Evolutionary conservation across 2,888 invertebrate genomes (phyloP).

Genomic region (Melanotus villosus): DNA sequence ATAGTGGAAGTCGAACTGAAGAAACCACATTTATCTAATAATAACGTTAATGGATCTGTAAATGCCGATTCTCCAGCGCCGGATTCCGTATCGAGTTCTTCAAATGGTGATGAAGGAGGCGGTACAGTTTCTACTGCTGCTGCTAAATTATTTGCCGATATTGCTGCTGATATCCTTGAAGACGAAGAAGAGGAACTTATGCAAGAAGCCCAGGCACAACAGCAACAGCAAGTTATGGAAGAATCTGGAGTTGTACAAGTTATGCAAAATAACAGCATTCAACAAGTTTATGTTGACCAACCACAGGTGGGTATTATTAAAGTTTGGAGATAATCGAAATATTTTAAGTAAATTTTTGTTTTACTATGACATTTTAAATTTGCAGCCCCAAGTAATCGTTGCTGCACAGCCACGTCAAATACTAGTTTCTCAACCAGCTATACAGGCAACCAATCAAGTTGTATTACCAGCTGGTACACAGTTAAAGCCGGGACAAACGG

Average conservation of each 20-base stretch:
- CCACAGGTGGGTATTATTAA: slow-evolving; percentile 55
- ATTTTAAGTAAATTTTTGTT: neutral
- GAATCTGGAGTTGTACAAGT: slow-evolving; percentile 52
- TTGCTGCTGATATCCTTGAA: slow-evolving; percentile 87
- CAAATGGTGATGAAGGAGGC: slow-evolving; percentile 68
- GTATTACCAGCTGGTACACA: slow-evolving; percentile 60
- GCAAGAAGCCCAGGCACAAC: slow-evolving; percentile 64
- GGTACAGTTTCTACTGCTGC: slow-evolving; percentile 85
- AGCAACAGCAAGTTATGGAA: slow-evolving; percentile 33
- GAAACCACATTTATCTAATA: slow-evolving; percentile 61
- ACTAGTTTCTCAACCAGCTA: slow-evolving; percentile 67
- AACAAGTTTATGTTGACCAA: slow-evolving; percentile 65
- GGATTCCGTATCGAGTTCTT: slow-evolving; percentile 68
- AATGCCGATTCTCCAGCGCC: slow-evolving; percentile 69
- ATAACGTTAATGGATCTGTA: slow-evolving; percentile 52
- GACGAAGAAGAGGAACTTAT: slow-evolving; percentile 78
- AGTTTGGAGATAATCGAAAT: neutral
- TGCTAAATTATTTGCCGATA: slow-evolving; percentile 87
- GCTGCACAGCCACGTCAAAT: slow-evolving; percentile 70
- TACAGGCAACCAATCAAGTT: slow-evolving; percentile 58
- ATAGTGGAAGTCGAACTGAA: slow-evolving; percentile 68
- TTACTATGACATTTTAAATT: neutral
- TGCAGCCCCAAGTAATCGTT: slow-evolving; percentile 60
- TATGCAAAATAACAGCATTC: slow-evolving; percentile 50
- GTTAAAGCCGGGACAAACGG: slow-evolving; percentile 65